Base-by-base conservation (phyloP, 2,113 vertebrate species). In the Coreoperca whiteheadi region DNA sequence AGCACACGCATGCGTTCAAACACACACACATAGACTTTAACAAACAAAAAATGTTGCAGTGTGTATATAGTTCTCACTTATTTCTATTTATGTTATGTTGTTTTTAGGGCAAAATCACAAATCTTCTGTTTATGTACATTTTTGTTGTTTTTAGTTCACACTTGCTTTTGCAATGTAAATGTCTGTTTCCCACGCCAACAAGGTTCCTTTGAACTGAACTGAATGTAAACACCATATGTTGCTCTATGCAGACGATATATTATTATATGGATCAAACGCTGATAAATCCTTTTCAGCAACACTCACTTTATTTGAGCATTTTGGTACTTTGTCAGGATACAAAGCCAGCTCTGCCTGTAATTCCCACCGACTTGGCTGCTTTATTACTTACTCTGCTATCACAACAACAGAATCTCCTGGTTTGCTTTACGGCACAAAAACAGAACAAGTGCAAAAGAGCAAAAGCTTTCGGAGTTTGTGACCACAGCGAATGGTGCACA, bases 241-340 rank as follows among this genome's bases (percentile, higher is more conserved):
- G 5, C 50, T 77, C 14, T 79, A 67, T 61, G 63, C 63, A 54
- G 63, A 74, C 9, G 46, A 79, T 34, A 21, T 34, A 7, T 68
- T 46, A 48, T 54, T 65, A 37, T 39, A 28, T 7, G 1, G 46
- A 67, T 69, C 5, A 59, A 67, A 77, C 48, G 8, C 25, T 48
- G 21, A 37, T 25, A 20, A 25, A 39, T 57, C 20, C 57, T 20
- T 25, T 68, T 4, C 6, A 21, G 25, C 21, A 25, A 11, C 46
- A 5, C 9, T 14, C 5, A 75, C 23, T 16, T 16, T 6, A 16
- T 34, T 34, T 74, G 8, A 63, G 20, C 3, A 10, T 63, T 25
- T 39, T 75, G 30, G 12, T 16, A 10, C 8, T 0, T 20, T 69
- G 15, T 72, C 16, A 30, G 3, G 34, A 21, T 56, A 25, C 34